Percentiles rank a stretch among this genome's conserved stretches.
Evolutionary conservation across 1,140 invertebrate species (phyloP).

Genomic region (Ruditapes philippinarum): DNA sequence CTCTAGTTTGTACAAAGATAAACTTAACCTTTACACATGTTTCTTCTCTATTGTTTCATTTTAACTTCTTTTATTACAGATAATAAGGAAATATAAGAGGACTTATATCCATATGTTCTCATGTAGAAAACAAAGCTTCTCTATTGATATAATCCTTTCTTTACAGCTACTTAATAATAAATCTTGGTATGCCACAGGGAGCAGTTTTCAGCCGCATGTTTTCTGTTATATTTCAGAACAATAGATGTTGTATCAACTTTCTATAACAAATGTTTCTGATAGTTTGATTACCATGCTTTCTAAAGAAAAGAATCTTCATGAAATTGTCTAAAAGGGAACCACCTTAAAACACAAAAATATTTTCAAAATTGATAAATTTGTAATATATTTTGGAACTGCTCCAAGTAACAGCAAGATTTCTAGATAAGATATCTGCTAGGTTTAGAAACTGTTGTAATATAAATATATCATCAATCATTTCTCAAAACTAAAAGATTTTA

Average conservation of each 20-base stretch:
- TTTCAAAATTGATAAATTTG: neutral
- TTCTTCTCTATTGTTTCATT: too few species aligned
- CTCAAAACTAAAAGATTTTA: neutral
- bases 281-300: too few species aligned
- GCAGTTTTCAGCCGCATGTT: slow-evolving; percentile 12
- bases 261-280: slow-evolving; percentile 15
- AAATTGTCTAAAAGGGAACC: neutral
- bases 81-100: neutral
- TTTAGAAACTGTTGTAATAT: too few species aligned
- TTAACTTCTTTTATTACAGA: slow-evolving; percentile 16
- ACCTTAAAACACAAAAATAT: slow-evolving; percentile 1
- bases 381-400: neutral
- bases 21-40: too few species aligned
- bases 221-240: slow-evolving; percentile 19
- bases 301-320: neutral
- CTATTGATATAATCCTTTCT: neutral
- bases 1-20: too few species aligned
- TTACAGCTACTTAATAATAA: slow-evolving; percentile 12
- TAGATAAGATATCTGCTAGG: too few species aligned
- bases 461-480: neutral
- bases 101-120: neutral
- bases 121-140: neutral
- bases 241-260: neutral
- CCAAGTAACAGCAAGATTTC: neutral
- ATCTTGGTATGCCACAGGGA: neutral